These are phyloP conservation scores for Ahaetulla prasina DNA, from an alignment of 2,113 vertebrate genomes.

Conservation along the genomic window DNA sequence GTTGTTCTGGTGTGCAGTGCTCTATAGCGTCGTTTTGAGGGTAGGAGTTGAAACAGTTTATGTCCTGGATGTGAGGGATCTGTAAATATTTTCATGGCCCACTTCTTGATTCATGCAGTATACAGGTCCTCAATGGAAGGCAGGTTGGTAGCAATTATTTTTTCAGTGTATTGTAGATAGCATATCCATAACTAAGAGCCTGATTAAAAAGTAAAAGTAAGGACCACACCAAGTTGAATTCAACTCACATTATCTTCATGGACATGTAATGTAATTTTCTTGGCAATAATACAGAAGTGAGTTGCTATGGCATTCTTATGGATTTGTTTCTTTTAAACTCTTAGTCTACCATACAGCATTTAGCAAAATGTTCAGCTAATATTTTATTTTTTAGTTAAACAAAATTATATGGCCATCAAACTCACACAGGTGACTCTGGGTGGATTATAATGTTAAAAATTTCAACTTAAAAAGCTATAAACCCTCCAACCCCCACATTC, in stretches of 20 bases:
- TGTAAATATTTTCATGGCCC: no score
- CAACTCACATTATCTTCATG: background rate
- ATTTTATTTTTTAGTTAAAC: background rate
- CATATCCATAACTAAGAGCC: background rate
- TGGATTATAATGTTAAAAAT: background rate
- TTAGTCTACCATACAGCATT: background rate
- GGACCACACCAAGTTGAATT: background rate
- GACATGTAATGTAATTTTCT: background rate
- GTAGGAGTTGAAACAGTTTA: no score
- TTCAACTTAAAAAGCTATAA: background rate
- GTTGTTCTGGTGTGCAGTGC: no score
- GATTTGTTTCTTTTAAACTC: background rate
- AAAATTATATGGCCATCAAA: background rate
- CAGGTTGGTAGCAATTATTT: no score
- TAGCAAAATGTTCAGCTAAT: background rate
- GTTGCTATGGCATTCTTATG: background rate
- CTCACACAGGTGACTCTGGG: background rate
- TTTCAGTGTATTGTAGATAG: no score
- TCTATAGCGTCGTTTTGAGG: no score
- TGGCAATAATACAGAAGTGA: background rate
- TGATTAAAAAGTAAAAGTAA: background rate
- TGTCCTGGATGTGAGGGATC: no score
- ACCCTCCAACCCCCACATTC: background rate
- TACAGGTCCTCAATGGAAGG: no score
- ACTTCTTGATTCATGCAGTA: no score